phyloP scores from a whole-genome alignment of 2,797 vertebrate genomes.

The Dipus sagitta region DNA sequence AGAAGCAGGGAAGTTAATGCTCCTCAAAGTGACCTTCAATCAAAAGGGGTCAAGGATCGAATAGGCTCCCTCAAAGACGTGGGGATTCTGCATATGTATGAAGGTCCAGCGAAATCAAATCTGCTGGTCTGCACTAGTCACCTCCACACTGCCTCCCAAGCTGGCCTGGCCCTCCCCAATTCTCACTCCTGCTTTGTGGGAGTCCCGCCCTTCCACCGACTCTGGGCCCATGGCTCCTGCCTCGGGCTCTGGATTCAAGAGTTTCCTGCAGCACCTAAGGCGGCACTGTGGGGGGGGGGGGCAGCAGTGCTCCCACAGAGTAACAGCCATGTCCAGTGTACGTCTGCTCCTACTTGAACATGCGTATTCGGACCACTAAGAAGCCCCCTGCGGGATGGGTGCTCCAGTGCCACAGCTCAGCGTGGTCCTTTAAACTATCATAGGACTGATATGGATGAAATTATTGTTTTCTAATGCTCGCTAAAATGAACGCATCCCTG shows the following conservation, averaged over 20 bases:
- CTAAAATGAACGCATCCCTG: background rate
- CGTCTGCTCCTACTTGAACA: background rate
- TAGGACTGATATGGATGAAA: background rate
- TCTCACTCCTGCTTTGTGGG: background rate
- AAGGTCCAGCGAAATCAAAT: background rate
- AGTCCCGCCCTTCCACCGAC: background rate
- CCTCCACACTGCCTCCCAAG: no score
- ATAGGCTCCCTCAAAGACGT: background rate
- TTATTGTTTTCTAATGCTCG: background rate
- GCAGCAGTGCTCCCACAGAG: background rate
- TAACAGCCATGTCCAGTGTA: no score
- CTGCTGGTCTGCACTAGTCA: rapidly evolving
- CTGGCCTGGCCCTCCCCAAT: background rate
- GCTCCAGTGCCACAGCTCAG: background rate
- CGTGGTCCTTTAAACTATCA: background rate
- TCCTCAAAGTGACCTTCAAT: background rate
- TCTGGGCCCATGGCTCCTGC: background rate
- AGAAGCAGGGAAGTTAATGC: background rate
- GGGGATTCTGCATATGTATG: rapidly evolving
- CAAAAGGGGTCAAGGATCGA: background rate
- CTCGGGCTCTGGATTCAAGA: background rate
- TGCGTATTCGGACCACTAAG: background rate
- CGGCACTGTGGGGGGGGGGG: rapidly evolving
- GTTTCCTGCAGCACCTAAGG: no score
- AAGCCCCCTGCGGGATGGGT: background rate